phyloP scores from a whole-genome alignment of 1,140 invertebrate species.

The Euwallacea similis region DNA sequence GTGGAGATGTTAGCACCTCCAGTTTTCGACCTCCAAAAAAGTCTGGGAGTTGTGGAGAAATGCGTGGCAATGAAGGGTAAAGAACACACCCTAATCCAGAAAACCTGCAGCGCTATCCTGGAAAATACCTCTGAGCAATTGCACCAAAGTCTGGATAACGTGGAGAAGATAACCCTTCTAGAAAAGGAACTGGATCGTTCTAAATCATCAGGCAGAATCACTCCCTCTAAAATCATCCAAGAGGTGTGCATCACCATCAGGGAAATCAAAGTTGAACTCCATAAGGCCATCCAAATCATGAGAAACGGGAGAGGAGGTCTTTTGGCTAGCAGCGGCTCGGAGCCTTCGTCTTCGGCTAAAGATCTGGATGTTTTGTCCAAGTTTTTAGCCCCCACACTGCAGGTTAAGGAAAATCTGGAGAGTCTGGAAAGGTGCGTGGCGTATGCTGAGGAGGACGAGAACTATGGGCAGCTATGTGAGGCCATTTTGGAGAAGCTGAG shows the following conservation, averaged over 20 bases:
- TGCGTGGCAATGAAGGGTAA: constrained; percentile 67
- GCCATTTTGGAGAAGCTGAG: constrained; percentile 55
- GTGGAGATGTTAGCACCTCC: constrained; percentile 62
- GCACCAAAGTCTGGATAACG: constrained; percentile 55
- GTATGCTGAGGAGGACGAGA: constrained; percentile 50
- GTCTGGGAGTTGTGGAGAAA: constrained; percentile 66
- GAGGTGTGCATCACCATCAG: constrained; percentile 60
- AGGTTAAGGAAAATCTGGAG: constrained; percentile 50
- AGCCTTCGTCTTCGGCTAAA: constrained; percentile 39
- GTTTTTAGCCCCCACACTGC: constrained; percentile 22
- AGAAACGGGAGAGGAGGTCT: constrained; percentile 43
- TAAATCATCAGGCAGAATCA: constrained; percentile 54
- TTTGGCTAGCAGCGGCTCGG: constrained; percentile 16
- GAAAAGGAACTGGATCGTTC: constrained; percentile 56
- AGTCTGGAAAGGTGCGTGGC: constrained; percentile 55
- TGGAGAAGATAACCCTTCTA: constrained; percentile 54
- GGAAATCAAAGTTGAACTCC: constrained; percentile 57
- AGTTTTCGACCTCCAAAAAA: constrained; percentile 64
- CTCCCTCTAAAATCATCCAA: constrained; percentile 53
- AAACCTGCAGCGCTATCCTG: constrained; percentile 64
- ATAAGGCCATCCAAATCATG: constrained; percentile 54
- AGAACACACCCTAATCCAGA: constrained; percentile 64
- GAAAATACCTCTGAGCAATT: constrained; percentile 60
- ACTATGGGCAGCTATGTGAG: constrained; percentile 44
- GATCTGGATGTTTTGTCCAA: constrained; percentile 41